Evolutionary conservation across 2,888 invertebrate genomes (phyloP).

Genomic region (Lasioglossum pauxillum): DNA sequence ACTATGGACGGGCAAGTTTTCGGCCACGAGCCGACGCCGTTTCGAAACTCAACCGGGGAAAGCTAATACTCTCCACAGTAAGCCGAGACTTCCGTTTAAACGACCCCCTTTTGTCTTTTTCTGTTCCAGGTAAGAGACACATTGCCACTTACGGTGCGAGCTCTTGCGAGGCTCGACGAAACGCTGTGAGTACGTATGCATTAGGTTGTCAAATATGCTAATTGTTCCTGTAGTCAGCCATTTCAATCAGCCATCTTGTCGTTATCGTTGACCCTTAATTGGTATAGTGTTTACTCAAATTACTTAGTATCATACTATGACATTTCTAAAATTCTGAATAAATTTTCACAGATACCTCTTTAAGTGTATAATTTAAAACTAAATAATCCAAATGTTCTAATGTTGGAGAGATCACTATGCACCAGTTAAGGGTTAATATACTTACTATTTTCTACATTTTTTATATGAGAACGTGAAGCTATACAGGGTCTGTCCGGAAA

Average conservation of each 20-base stretch:
- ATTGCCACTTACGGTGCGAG: slow-evolving; percentile 37
- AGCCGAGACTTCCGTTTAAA: slow-evolving; percentile 52
- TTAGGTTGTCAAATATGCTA: background rate
- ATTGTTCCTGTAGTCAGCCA: background rate
- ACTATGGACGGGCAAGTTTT: slow-evolving; percentile 66
- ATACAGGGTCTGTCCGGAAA: too few species aligned
- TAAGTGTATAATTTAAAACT: too few species aligned
- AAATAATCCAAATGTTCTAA: too few species aligned
- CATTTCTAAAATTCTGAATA: background rate
- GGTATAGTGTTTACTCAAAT: background rate
- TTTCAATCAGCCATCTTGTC: background rate
- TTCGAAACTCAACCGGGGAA: slow-evolving; percentile 36
- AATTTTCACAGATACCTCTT: background rate
- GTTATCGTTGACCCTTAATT: background rate
- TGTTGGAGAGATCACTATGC: too few species aligned
- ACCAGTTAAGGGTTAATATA: too few species aligned
- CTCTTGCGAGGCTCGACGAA: slow-evolving; percentile 17
- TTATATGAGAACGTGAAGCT: too few species aligned
- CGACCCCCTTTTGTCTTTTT: slow-evolving; percentile 46
- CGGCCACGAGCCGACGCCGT: slow-evolving; percentile 45
- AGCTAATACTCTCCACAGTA: slow-evolving; percentile 43
- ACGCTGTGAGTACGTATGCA: slow-evolving; percentile 58
- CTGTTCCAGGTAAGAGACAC: slow-evolving; percentile 75
- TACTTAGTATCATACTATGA: background rate
- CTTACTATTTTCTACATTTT: too few species aligned